These are phyloP conservation scores for Clepsis dumicolana DNA, from an alignment of 2,888 invertebrate species.

Conservation along the genomic window DNA sequence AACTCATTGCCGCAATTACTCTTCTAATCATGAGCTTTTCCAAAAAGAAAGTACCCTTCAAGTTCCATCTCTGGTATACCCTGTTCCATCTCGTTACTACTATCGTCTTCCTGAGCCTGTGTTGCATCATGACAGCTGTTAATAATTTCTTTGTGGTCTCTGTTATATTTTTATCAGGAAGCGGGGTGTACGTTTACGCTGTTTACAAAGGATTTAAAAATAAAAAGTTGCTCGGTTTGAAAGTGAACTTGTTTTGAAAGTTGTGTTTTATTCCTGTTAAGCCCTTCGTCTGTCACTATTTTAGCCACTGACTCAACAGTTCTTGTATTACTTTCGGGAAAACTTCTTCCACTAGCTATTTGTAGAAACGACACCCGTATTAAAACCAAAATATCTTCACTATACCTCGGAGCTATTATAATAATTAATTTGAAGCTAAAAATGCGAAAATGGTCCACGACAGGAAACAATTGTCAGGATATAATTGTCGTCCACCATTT, in stretches of 20 bases:
- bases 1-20: slow-evolving; percentile 66
- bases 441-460: too few relatives aligned
- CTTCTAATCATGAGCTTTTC: slow-evolving; percentile 62
- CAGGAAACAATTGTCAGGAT: too few relatives aligned
- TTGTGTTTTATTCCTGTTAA: background rate
- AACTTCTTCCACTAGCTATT: too few relatives aligned
- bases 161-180: slow-evolving; percentile 50
- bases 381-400: too few relatives aligned
- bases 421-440: too few relatives aligned
- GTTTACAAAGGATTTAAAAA: slow-evolving; percentile 57
- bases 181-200: slow-evolving; percentile 58
- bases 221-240: slow-evolving; percentile 54
- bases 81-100: slow-evolving; percentile 62
- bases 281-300: background rate
- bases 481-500: too few relatives aligned
- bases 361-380: too few relatives aligned
- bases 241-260: slow-evolving; percentile 38
- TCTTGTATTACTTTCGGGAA: too few relatives aligned
- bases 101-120: slow-evolving; percentile 57
- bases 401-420: too few relatives aligned
- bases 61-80: slow-evolving; percentile 66
- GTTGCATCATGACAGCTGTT: slow-evolving; percentile 57
- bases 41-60: slow-evolving; percentile 58
- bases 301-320: background rate
- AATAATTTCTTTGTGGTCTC: slow-evolving; percentile 55